Evolutionary conservation across 1,140 invertebrate species (phyloP).

Genomic region (Heliconius hewitsoni): DNA sequence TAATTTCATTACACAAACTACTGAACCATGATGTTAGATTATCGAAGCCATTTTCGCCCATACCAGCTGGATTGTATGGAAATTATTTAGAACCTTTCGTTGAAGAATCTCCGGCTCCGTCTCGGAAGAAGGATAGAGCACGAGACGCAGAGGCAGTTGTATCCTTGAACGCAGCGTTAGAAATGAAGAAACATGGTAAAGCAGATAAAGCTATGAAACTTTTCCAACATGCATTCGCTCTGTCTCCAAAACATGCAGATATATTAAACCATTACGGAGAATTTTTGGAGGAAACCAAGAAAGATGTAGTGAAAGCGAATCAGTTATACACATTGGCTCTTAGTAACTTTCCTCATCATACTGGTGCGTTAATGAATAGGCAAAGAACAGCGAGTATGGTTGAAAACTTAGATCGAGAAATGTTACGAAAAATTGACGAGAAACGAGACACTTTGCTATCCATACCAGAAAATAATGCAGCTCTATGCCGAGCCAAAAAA

Average conservation of each 20-base stretch:
- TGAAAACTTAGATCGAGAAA: constrained; percentile 92
- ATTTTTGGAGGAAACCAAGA: constrained; percentile 92
- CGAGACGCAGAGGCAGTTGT: constrained; percentile 89
- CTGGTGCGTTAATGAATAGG: constrained; percentile 89
- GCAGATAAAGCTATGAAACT: constrained; percentile 92
- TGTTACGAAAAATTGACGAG: constrained; percentile 91
- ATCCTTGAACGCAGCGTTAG: constrained; percentile 90
- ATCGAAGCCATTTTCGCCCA: constrained; percentile 70
- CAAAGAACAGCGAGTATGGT: constrained; percentile 93
- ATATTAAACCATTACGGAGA: constrained; percentile 96
- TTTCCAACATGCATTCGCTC: constrained; percentile 93
- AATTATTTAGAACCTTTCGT: constrained; percentile 63
- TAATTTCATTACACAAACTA: constrained; percentile 69
- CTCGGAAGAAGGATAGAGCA: constrained; percentile 53
- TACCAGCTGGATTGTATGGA: constrained; percentile 71
- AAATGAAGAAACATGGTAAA: constrained; percentile 91
- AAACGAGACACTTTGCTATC: constrained; percentile 91
- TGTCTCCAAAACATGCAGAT: constrained; percentile 95
- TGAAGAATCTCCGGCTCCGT: constrained; percentile 49
- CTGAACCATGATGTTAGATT: constrained; percentile 66
- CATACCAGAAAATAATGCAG: constrained; percentile 90
- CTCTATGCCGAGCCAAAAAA: constrained; percentile 93
- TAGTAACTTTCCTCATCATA: constrained; percentile 90
- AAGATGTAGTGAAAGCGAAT: constrained; percentile 94
- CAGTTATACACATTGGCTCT: constrained; percentile 92